Conservation (phyloP, 2,797 vertebrate species). For the Aythya fuligula region DNA sequence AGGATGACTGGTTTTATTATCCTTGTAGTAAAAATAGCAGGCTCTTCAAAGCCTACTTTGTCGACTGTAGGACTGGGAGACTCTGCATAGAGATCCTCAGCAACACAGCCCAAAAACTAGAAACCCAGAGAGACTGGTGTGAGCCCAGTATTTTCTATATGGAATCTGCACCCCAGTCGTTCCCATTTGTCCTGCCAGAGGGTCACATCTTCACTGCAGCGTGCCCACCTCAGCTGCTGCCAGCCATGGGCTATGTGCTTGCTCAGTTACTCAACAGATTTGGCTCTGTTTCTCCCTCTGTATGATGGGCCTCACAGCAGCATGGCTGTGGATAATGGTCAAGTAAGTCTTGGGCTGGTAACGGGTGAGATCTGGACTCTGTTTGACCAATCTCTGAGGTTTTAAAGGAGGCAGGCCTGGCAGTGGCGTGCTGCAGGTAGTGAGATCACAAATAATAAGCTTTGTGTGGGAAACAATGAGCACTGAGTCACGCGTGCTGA, state of each 20-base stretch:
- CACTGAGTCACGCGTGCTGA: conserved; percentile 22
- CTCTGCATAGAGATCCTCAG: background rate
- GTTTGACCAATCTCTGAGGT: background rate
- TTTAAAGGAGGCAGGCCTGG: conserved; percentile 24
- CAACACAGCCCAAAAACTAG: background rate
- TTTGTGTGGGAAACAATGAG: background rate
- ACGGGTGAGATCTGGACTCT: background rate
- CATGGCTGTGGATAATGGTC: fast-evolving
- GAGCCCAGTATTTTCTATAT: background rate
- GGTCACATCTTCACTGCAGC: background rate
- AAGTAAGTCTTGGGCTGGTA: background rate
- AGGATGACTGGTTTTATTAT: background rate
- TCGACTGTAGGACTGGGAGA: background rate
- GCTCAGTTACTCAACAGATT: fast-evolving
- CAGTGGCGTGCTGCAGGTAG: background rate
- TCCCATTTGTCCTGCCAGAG: background rate
- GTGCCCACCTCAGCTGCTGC: fast-evolving
- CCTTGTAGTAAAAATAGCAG: background rate
- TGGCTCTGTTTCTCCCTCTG: fast-evolving
- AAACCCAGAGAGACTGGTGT: background rate
- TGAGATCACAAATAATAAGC: conserved; percentile 37
- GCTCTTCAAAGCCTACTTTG: conserved; percentile 23
- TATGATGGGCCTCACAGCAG: fast-evolving
- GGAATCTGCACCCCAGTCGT: fast-evolving
- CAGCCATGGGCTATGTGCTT: fast-evolving